phyloP scores from a whole-genome alignment of 2,113 vertebrate species.

The Capra hircus region DNA sequence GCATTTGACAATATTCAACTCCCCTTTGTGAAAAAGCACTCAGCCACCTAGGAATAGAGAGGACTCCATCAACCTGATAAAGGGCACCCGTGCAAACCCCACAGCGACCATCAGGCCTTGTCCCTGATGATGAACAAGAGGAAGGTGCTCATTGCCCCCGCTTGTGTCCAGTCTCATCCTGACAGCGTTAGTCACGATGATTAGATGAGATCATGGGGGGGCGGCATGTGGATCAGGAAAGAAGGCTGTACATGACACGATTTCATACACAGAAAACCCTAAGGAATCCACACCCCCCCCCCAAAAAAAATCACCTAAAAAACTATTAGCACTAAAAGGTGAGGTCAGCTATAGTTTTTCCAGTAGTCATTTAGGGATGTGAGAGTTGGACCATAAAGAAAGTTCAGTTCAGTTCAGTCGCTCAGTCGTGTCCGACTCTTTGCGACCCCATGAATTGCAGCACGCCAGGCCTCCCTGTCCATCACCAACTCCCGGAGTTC shows the following conservation, averaged over 20 bases:
- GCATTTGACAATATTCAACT: not conserved
- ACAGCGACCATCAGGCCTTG: not conserved
- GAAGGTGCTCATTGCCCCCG: fast-evolving
- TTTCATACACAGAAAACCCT: not conserved
- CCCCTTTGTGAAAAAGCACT: not conserved
- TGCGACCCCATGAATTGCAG: too few relatives aligned
- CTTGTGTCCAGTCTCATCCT: fast-evolving
- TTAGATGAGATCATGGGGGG: too few relatives aligned
- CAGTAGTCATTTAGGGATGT: not conserved
- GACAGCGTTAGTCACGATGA: fast-evolving
- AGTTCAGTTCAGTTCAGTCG: too few relatives aligned
- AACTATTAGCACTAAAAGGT: not conserved
- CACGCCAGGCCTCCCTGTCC: too few relatives aligned
- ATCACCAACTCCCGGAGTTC: too few relatives aligned
- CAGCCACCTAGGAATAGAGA: not conserved
- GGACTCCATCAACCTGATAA: not conserved
- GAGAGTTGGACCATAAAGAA: too few relatives aligned
- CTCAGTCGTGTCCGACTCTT: too few relatives aligned
- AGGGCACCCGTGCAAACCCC: not conserved
- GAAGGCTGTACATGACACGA: not conserved
- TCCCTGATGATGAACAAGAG: too few relatives aligned
- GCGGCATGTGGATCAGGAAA: not conserved
- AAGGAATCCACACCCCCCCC: too few relatives aligned
- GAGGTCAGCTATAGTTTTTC: not conserved
- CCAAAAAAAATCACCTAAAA: not conserved